Base-by-base conservation (phyloP, 1,140 invertebrate species). In the Bicyclus anynana region DNA sequence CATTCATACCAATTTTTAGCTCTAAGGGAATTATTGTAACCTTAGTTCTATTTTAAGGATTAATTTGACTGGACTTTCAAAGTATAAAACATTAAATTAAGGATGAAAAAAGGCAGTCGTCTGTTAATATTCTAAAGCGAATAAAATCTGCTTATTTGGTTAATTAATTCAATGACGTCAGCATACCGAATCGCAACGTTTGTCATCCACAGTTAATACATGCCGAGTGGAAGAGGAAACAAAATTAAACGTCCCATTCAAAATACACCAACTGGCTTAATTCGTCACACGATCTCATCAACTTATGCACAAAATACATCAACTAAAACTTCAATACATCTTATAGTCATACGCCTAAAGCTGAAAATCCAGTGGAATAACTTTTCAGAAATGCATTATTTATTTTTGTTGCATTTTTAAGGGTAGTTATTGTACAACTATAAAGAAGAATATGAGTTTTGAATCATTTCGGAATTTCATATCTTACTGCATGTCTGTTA, bases 211-310 rank as follows among this genome's bases (percentile, higher is more conserved):
- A 18, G 40, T 44, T 44, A 64, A 65, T 65, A 46, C 65, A 80
- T 72, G 65, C 68, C 49, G 38, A 59, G 65, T 29, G 33, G 68
- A 67, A 80, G 74, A 80, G 68, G 67, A 81, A 84, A 84, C 79
- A 77, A 86, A 86, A 44, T 86, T 82, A 82, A 86, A 84, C 73
- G 71, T 80, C 78, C 74, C 72, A 82, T 85, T 82, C 74, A 78
- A 76, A 68, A 76, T 48, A 71, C 59, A 75, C 72, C 77, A 84
- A 82, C 72, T 75, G 80, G 64, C 37, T 65, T 27, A 37, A 77
- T 84, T 84, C 71, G 78, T 73, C 65, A 74, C 74, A 71, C 66
- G 54, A 52, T 68, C 52, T 57, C 63, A 52, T 71, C 27, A 60
- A 58, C 23, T 52, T 23, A 16, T 13, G 13, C n/a, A 66, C 60